Evolutionary conservation across 2,888 invertebrate species (phyloP), one percentile per base, ranked within the genome.

Genomic region (Cheilosia scutellata): DNA sequence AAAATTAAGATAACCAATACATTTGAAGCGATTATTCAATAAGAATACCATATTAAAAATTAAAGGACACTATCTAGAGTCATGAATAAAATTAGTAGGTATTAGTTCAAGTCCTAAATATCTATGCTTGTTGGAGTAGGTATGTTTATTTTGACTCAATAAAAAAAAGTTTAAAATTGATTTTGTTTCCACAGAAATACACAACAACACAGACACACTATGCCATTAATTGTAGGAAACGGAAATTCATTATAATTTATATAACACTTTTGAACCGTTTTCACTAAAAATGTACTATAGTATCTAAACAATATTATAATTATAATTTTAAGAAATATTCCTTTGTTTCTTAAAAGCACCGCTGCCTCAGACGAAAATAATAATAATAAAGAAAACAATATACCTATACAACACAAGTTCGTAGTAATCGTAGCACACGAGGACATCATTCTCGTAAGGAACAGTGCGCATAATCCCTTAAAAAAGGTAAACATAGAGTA

Each of bases 401-500:
- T 9, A 37, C 33, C 33, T 72, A 82, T 65, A 84, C 71, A 71
- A 65, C 84, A 77, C 63, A 51, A 76, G 75, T 25, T 71, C 80
- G 80, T 86, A 80, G 84, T 86, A 84, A 86, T 80, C 40, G 58
- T 60, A 51, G 76, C 66, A 55, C 80, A 86, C 80, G 84, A 86
- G 84, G 84, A 86, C 49, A 49, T 76, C 53, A 11, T 25, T 42
- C 80, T 71, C 80, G 84, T 86, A 86, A 76, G 76, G 33, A 55
- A 40, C 29, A 80, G 40, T 86, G 84, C 84, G 84, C 84, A 86
- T 55, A 80, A 63, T 80, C 84, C 60, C 49, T 37, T 49, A 70
- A 51, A 60, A 62, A 11, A 37, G 20, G 4, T n/a, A 20, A 58
- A 47, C 44, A 33, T 7, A 58, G 33, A 7, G 47, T n/a, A 25